Evolutionary conservation across 1,140 invertebrate species (phyloP), one percentile per base, ranked within the genome.

Genomic region (Tetragonula clypearis): DNA sequence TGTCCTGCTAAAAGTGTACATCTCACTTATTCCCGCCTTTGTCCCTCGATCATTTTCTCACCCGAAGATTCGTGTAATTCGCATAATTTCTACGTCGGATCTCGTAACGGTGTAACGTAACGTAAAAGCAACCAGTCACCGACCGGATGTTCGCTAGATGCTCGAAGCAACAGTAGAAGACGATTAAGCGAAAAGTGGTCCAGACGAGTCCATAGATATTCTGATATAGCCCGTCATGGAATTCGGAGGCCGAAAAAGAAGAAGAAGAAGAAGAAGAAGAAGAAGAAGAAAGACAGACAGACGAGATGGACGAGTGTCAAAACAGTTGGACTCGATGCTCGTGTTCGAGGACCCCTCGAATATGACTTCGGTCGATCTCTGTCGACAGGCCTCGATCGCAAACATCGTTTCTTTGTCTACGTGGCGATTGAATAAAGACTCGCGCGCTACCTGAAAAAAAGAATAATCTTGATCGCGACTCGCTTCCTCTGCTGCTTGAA

Each of bases 181-280:
- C 84, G 84, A 85, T 85, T 85, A 85, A 73, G 79, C 84, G 84
- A 75, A 85, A 85, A 80, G 84, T 85, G 84, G 84, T 85, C 84
- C 84, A 30, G 84, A 85, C 84, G 71, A 81, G 78, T 85, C 84
- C 71, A 85, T 81, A 85, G 84, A 85, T 85, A 85, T 85, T 75
- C 84, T 12, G 84, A 85, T 85, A 85, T 80, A 75, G 60, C 53
- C 62, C 30, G 21, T 60, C 23, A 85, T 75, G 84, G 79, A 85
- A 85, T 85, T 85, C 79, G 53, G 84, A 68, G 84, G 84, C n/a
- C 78, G 12, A 30, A 53, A 6, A 6, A 4, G 41, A 41, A 6
- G 0, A 41, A 5, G 35, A 41, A 41, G 35, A 41, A 41, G 35
- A 41, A 41, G 35, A 41, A 41, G 35, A 41, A 41, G 41, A 41